These are phyloP conservation scores for Molossus alvarezi DNA, from an alignment of 2,797 vertebrate genomes.

Conservation along the genomic window DNA sequence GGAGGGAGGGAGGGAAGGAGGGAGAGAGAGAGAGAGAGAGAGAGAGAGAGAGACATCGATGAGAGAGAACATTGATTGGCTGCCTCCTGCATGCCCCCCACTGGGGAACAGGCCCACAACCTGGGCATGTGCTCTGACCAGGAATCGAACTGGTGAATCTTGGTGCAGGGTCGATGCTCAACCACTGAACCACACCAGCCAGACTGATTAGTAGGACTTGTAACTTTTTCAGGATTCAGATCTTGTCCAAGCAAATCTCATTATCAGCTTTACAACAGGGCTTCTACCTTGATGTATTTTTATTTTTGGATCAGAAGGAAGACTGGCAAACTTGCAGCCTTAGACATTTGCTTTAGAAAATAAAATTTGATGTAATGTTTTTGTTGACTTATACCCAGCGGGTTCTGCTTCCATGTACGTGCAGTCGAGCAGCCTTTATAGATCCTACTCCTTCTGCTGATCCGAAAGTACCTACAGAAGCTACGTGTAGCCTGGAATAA, in stretches of 20 bases:
- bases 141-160: too few species aligned
- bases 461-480: background rate
- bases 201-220: constrained; percentile 60
- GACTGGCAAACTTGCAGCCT: background rate
- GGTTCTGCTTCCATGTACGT: background rate
- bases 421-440: background rate
- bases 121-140: too few species aligned
- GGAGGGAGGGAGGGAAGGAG: too few species aligned
- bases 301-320: constrained; percentile 49
- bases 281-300: constrained; percentile 71
- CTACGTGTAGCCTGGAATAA: background rate
- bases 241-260: constrained; percentile 76
- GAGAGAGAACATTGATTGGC: too few species aligned
- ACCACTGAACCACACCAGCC: too few species aligned
- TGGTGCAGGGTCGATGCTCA: too few species aligned
- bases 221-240: constrained; percentile 36
- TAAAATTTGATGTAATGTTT: background rate
- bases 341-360: constrained; percentile 56
- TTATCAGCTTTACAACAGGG: constrained; percentile 65
- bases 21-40: too few species aligned
- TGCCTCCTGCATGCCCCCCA: too few species aligned
- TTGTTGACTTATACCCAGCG: constrained; percentile 19
- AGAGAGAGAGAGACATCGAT: too few species aligned
- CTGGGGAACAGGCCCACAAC: too few species aligned
- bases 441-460: background rate